phyloP scores from a whole-genome alignment of 37 sponge, comb jelly and placozoan genomes.

The Haliclona indistincta region DNA sequence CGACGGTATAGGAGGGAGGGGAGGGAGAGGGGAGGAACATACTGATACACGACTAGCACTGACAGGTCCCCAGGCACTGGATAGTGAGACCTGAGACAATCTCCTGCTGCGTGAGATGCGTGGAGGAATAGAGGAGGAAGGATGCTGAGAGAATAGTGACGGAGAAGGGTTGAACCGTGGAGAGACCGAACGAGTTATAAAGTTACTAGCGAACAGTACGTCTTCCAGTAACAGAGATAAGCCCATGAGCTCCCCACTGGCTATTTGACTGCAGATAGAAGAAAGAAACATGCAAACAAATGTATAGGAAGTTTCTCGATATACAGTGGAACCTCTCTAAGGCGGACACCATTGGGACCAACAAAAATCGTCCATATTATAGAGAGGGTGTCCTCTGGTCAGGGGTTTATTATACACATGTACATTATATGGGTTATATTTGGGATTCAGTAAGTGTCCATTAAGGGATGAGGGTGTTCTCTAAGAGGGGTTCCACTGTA shows the following conservation, averaged over 20 bases:
- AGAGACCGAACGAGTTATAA: background rate
- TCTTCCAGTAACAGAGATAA: constrained; percentile 62
- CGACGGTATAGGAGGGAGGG: constrained; percentile 13
- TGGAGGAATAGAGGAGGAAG: background rate
- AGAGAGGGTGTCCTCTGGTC: too few relatives aligned
- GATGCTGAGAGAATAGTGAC: background rate
- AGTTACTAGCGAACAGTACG: constrained; percentile 25
- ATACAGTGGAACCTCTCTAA: too few relatives aligned
- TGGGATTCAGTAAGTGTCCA: too few relatives aligned
- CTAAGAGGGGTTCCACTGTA: too few relatives aligned
- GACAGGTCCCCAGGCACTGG: background rate
- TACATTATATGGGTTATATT: too few relatives aligned
- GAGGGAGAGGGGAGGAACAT: background rate
- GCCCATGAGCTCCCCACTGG: constrained; percentile 58
- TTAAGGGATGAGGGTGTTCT: too few relatives aligned
- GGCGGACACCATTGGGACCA: too few relatives aligned
- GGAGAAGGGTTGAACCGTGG: too few relatives aligned
- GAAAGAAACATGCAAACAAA: background rate
- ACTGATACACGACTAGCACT: background rate
- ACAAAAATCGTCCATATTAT: too few relatives aligned
- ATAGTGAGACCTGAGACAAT: background rate
- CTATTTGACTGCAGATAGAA: background rate
- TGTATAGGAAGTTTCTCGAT: too few relatives aligned
- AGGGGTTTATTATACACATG: background rate
- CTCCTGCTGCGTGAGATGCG: background rate